phyloP scores from a whole-genome alignment of 92 coral and sea anemone genomes.

The Porites lobata region DNA sequence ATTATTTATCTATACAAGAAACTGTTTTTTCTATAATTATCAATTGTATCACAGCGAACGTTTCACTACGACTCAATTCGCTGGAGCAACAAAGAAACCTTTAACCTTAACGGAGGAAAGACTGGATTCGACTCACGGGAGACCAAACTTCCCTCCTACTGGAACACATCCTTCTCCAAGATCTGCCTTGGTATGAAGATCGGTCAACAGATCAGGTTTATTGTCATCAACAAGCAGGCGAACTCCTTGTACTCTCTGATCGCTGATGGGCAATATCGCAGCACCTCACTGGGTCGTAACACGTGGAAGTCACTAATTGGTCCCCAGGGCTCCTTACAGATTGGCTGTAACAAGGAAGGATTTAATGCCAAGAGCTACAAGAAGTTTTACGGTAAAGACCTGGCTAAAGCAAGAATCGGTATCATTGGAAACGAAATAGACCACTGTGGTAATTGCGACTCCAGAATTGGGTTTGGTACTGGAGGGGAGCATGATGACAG shows the following conservation, averaged over 20 bases:
- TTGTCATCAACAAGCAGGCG: background rate
- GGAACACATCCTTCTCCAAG: conserved; percentile 18
- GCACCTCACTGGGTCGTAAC: too few species aligned
- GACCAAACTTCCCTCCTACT: conserved; percentile 61
- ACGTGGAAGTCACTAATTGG: too few species aligned
- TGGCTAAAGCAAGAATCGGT: too few species aligned
- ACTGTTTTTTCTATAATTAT: background rate
- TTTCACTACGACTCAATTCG: conserved; percentile 34
- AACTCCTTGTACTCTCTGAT: background rate
- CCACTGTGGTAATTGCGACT: too few species aligned
- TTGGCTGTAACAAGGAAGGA: too few species aligned
- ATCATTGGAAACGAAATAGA: too few species aligned
- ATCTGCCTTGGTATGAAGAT: conserved; percentile 55
- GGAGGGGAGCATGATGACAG: too few species aligned
- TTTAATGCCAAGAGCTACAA: too few species aligned
- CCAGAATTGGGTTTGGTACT: too few species aligned
- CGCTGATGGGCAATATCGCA: conserved; percentile 10
- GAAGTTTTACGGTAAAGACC: too few species aligned
- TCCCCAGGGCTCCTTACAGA: too few species aligned
- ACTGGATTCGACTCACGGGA: conserved; percentile 35
- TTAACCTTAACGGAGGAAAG: conserved; percentile 21
- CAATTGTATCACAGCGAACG: background rate
- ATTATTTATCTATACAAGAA: too few species aligned
- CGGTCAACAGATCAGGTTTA: background rate
- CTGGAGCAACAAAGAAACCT: conserved; percentile 52